Percentiles rank a stretch among this genome's conserved stretches.
Evolutionary conservation across 2,797 vertebrate genomes (phyloP).

Genomic region (Kryptolebias ocellatus): DNA sequence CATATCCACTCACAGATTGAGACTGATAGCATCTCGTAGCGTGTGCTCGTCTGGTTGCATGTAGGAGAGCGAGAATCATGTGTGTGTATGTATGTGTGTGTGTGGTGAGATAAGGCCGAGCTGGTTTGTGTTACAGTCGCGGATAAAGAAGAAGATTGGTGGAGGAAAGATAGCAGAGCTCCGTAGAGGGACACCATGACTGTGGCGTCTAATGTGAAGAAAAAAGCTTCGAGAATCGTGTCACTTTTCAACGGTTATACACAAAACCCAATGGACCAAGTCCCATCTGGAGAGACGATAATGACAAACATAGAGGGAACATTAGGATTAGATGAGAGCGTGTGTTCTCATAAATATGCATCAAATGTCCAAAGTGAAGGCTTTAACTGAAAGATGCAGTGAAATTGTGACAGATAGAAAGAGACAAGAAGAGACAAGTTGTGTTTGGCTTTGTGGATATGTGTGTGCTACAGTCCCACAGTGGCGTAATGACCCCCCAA

Average conservation of each 20-base stretch:
- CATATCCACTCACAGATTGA: slow-evolving; percentile 64
- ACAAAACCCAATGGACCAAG: slow-evolving; percentile 49
- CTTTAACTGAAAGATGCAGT: slow-evolving; percentile 61
- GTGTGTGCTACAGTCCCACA: slow-evolving; percentile 58
- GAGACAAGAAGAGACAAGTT: slow-evolving; percentile 62
- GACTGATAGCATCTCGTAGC: slow-evolving; percentile 44
- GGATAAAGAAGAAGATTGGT: slow-evolving; percentile 63
- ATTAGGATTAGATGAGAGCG: slow-evolving; percentile 49
- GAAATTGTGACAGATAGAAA: slow-evolving; percentile 54
- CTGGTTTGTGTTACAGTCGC: slow-evolving; percentile 70
- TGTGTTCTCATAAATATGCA: slow-evolving; percentile 34
- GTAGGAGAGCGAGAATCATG: slow-evolving; percentile 15
- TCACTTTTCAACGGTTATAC: slow-evolving; percentile 35
- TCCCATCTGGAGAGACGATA: slow-evolving; percentile 57
- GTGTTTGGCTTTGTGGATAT: slow-evolving; percentile 37
- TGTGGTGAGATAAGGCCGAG: slow-evolving; percentile 65
- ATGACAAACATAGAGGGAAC: slow-evolving; percentile 61
- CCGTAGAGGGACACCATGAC: slow-evolving; percentile 30
- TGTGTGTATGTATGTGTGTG: slow-evolving; percentile 15
- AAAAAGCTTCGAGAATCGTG: slow-evolving; percentile 7
- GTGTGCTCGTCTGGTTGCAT: slow-evolving; percentile 36
- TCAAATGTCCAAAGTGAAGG: slow-evolving; percentile 53
- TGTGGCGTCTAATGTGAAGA: slow-evolving; percentile 3
- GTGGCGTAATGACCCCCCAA: slow-evolving; percentile 82
- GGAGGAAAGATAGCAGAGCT: slow-evolving; percentile 49